Evolutionary conservation across 2,888 invertebrate species (phyloP).

Genomic region (Malacosoma neustria): DNA sequence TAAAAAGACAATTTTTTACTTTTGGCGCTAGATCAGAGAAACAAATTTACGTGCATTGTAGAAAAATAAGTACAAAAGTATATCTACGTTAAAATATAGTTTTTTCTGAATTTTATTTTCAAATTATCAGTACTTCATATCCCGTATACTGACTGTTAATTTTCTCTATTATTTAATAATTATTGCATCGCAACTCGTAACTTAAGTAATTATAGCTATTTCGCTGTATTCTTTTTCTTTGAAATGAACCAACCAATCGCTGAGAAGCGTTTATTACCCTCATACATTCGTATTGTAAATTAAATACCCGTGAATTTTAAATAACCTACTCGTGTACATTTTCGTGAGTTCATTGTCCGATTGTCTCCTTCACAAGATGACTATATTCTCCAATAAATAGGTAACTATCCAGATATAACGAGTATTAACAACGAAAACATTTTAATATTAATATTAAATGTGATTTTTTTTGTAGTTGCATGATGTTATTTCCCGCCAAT

Average conservation of each 20-base stretch:
- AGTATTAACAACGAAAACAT: background rate
- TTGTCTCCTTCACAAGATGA: constrained; percentile 15
- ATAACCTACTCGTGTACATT: constrained; percentile 15
- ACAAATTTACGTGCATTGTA: no score
- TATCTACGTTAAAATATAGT: no score
- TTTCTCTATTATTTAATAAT: background rate
- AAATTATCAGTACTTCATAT: no score
- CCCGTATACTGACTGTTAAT: no score
- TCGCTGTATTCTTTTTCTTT: constrained; percentile 6
- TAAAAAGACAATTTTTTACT: no score
- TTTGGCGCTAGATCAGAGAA: no score
- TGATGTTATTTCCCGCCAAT: constrained; percentile 28
- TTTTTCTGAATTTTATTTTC: no score
- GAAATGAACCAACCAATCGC: constrained; percentile 9
- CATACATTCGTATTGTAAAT: constrained; percentile 8
- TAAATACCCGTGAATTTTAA: constrained; percentile 20
- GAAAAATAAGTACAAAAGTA: no score
- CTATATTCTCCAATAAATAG: constrained; percentile 3
- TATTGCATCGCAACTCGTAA: background rate
- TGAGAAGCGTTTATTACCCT: constrained; percentile 12
- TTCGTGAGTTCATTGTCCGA: constrained; percentile 26
- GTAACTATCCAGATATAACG: background rate
- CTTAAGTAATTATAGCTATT: background rate
- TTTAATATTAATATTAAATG: background rate
- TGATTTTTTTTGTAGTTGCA: constrained; percentile 13